Conservation (phyloP, 2,797 vertebrate genomes). For the Eremophila alpestris region DNA sequence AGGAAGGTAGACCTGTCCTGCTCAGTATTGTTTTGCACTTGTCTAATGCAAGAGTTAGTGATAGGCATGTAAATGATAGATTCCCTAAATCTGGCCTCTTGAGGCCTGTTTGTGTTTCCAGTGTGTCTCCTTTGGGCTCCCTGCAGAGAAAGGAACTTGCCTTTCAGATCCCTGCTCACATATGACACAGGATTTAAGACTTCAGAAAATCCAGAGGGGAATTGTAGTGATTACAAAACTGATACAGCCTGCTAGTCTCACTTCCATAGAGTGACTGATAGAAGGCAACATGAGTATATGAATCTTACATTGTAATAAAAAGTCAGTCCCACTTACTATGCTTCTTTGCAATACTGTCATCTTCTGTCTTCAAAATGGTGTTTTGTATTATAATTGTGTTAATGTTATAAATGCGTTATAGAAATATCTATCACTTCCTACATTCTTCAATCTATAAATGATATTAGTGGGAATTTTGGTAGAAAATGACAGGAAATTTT, state of each 20-base stretch:
- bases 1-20: background rate
- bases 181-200: background rate
- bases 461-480: background rate
- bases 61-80: rapidly evolving
- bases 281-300: background rate
- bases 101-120: background rate
- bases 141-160: background rate
- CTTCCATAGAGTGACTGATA: background rate
- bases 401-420: background rate
- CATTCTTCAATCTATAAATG: background rate
- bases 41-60: background rate
- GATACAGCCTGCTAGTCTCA: background rate
- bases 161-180: background rate
- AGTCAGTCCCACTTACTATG: background rate
- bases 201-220: background rate
- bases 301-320: background rate
- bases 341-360: background rate
- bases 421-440: background rate
- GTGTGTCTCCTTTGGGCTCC: background rate
- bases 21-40: background rate
- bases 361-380: background rate
- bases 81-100: background rate
- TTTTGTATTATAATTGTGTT: background rate
- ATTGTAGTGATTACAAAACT: background rate
- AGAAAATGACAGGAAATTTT: background rate